Conservation (phyloP, 2,888 invertebrate species). For the Bombylius major region DNA sequence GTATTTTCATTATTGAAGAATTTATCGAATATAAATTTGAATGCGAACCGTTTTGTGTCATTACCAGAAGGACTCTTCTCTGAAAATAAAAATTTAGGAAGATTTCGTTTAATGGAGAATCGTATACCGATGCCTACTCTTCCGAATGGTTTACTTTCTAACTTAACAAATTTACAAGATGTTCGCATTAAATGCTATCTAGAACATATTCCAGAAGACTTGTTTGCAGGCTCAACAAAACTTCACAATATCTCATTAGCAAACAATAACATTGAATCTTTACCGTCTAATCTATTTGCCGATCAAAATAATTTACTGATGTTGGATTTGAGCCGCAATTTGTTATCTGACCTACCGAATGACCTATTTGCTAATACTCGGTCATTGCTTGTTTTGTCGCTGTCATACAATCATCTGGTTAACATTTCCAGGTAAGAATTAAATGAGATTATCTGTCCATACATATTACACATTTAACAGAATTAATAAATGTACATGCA, state of each 20-base stretch:
- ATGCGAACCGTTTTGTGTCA: conserved; percentile 51
- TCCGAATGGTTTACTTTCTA: conserved; percentile 46
- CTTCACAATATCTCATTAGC: conserved; percentile 49
- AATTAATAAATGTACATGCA: too few relatives aligned
- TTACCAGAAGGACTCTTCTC: conserved; percentile 48
- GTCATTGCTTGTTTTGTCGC: conserved; percentile 45
- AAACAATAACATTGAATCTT: conserved; percentile 41
- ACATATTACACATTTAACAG: too few relatives aligned
- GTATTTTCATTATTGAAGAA: conserved; percentile 49
- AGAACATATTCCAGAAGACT: conserved; percentile 44
- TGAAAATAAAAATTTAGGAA: conserved; percentile 41
- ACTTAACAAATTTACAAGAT: conserved; percentile 43
- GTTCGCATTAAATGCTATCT: conserved; percentile 48
- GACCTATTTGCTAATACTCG: conserved; percentile 44
- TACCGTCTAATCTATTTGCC: conserved; percentile 50
- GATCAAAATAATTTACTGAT: conserved; percentile 47
- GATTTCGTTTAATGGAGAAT: conserved; percentile 45
- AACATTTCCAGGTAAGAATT: conserved; percentile 44
- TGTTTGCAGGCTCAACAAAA: conserved; percentile 46
- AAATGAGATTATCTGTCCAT: not conserved
- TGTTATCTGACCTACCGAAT: conserved; percentile 44
- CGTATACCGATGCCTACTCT: conserved; percentile 44
- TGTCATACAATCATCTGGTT: conserved; percentile 51
- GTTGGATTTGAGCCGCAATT: conserved; percentile 55
- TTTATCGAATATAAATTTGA: conserved; percentile 50